phyloP scores from a whole-genome alignment of 92 coral and sea anemone genomes.

The Montipora capitata region DNA sequence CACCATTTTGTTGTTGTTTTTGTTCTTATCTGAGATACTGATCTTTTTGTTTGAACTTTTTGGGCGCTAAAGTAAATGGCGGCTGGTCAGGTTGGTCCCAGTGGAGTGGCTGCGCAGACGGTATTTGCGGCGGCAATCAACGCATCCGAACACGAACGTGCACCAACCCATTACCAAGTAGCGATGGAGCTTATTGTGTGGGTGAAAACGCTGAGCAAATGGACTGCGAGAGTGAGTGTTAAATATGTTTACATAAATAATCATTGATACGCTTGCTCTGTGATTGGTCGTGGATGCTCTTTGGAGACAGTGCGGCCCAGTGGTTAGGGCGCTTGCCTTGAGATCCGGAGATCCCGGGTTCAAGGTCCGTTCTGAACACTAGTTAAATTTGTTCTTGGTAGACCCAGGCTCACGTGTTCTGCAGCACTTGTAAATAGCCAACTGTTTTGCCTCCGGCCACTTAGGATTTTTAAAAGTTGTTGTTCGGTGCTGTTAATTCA shows the following conservation, averaged over 20 bases:
- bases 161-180: constrained; percentile 87
- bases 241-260: not conserved
- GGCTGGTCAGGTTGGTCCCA: constrained; percentile 94
- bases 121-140: constrained; percentile 97
- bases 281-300: not conserved
- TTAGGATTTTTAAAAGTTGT: too few relatives aligned
- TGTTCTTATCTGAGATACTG: not conserved
- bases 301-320: not conserved
- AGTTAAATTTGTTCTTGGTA: too few relatives aligned
- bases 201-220: constrained; percentile 90
- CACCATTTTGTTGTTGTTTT: not conserved
- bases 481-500: too few relatives aligned
- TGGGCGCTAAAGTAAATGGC: constrained; percentile 76
- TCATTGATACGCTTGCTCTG: too few relatives aligned
- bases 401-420: too few relatives aligned
- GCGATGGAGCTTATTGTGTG: constrained; percentile 83
- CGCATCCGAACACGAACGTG: constrained; percentile 95
- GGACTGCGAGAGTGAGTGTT: constrained; percentile 89
- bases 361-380: too few relatives aligned
- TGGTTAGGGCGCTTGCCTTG: too few relatives aligned
- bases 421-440: too few relatives aligned
- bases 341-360: too few relatives aligned
- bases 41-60: not conserved
- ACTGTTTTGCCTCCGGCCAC: too few relatives aligned
- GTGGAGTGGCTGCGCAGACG: constrained; percentile 99